Conservation (phyloP, 2,888 invertebrate genomes). For the Ariolimax columbianus region DNA sequence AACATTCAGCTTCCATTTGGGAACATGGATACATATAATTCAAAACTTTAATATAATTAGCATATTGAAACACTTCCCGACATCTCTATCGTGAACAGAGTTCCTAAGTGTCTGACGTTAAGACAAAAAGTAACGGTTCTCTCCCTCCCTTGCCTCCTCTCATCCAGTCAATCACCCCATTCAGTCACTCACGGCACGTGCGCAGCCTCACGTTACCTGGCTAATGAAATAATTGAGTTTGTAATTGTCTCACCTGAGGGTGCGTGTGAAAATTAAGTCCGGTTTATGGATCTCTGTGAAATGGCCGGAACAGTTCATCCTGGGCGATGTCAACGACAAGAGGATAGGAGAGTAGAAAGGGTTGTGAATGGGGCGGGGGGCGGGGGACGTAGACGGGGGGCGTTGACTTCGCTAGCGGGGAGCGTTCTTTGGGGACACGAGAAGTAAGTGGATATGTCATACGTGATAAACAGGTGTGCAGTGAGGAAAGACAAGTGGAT, state of each 20-base stretch:
- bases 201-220: neutral
- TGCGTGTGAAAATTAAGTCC: neutral
- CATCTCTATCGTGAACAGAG: neutral
- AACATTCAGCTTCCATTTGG: too few species aligned
- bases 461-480: too few species aligned
- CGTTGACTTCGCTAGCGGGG: too few species aligned
- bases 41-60: too few species aligned
- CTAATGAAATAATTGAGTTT: constrained; percentile 29
- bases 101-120: neutral
- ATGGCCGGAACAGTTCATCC: too few species aligned
- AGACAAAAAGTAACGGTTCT: neutral
- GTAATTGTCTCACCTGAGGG: constrained; percentile 5
- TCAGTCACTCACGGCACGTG: neutral
- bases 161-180: neutral
- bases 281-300: neutral
- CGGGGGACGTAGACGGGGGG: neutral
- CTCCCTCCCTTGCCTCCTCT: neutral
- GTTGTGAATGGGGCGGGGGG: neutral
- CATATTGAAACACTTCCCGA: too few species aligned
- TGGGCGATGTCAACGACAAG: too few species aligned
- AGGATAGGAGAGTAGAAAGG: neutral
- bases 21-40: too few species aligned
- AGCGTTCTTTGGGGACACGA: too few species aligned
- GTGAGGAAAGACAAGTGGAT: neutral
- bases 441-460: too few species aligned